Percentiles rank a stretch among this genome's conserved stretches.
phyloP scores from a whole-genome alignment of 2,888 invertebrate genomes.

The Drosophila meridionalis region DNA sequence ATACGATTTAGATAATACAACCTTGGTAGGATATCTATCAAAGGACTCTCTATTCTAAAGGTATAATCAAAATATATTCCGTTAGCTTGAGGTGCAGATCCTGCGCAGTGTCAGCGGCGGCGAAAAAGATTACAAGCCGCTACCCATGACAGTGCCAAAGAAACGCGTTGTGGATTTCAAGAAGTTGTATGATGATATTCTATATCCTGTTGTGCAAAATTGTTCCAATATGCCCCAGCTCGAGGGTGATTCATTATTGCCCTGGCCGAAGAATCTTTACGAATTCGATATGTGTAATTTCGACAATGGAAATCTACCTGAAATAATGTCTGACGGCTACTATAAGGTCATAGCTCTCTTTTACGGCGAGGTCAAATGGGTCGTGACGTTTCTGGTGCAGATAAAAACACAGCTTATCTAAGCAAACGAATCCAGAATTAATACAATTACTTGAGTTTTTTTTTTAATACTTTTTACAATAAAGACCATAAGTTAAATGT shows the following conservation, averaged over 20 bases:
- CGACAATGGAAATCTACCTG: background rate
- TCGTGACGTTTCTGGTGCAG: fast-evolving
- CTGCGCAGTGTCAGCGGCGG: background rate
- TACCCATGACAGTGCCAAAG: background rate
- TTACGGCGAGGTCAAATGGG: background rate
- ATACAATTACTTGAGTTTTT: no score
- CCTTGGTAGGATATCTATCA: background rate
- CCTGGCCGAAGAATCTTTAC: background rate
- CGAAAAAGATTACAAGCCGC: background rate
- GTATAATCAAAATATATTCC: background rate
- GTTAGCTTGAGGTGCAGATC: background rate
- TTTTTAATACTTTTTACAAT: no score
- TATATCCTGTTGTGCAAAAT: background rate
- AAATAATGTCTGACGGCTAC: background rate
- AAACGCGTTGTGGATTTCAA: background rate
- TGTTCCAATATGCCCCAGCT: background rate
- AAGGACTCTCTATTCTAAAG: background rate
- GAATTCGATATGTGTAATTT: background rate
- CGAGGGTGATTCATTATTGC: background rate
- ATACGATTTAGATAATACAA: background rate
- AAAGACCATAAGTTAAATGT: no score
- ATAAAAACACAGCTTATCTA: background rate
- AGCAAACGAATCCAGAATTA: background rate
- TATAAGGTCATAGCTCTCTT: fast-evolving
- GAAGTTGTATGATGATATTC: background rate